A percentile compares a stretch with the other conserved stretches of the same genome.
These are phyloP conservation scores for Parnassius apollo DNA, from an alignment of 2,888 invertebrate genomes.

Conservation along the genomic window DNA sequence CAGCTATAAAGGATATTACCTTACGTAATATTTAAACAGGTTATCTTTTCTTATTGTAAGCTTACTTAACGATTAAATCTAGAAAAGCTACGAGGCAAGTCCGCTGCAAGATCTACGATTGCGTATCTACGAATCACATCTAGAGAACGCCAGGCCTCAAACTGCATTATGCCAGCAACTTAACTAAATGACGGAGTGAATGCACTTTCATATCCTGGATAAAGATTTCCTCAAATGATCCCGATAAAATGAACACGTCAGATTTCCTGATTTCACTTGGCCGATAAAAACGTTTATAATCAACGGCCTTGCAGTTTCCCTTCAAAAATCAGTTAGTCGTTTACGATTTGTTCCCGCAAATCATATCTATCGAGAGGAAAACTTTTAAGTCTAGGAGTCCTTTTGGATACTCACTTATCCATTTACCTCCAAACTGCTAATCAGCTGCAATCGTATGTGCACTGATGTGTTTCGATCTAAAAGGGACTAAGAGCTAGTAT, in stretches of 20 bases:
- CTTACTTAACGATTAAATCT: constrained; percentile 13
- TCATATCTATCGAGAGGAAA: too few relatives aligned
- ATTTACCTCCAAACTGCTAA: too few relatives aligned
- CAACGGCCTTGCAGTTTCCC: too few relatives aligned
- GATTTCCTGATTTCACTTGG: constrained; percentile 24
- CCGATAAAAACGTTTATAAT: background rate
- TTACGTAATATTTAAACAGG: too few relatives aligned
- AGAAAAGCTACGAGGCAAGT: background rate
- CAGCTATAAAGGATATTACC: too few relatives aligned
- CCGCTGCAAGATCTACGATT: constrained; percentile 12
- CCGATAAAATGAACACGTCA: constrained; percentile 5
- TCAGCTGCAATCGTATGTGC: too few relatives aligned
- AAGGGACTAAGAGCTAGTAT: too few relatives aligned
- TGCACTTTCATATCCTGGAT: constrained; percentile 24
- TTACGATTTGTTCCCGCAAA: too few relatives aligned
- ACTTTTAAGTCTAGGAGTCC: too few relatives aligned
- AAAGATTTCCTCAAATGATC: constrained; percentile 25
- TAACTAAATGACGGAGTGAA: constrained; percentile 21
- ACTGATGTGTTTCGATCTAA: too few relatives aligned
- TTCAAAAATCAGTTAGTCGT: too few relatives aligned
- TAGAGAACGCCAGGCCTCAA: background rate
- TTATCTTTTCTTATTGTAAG: background rate
- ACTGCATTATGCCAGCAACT: constrained; percentile 2
- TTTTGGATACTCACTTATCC: too few relatives aligned
- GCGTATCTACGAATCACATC: constrained; percentile 20